Evolutionary conservation across 2,113 vertebrate species (phyloP), one percentile per base, ranked within the genome.

Genomic region (Lepus americanus): DNA sequence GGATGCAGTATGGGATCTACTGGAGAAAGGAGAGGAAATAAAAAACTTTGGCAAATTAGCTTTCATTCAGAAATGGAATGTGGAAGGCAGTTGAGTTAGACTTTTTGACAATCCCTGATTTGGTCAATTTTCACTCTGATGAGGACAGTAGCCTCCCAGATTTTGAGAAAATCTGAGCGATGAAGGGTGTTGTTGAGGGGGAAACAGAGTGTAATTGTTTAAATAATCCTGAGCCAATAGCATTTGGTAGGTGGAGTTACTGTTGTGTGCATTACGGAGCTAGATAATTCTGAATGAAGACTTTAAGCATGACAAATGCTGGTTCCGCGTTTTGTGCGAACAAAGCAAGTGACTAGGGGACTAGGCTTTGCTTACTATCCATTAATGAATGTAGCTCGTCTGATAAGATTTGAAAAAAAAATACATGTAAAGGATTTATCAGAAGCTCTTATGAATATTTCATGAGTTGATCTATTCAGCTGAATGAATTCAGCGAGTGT

Each of bases 401-500:
- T 36, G 78, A 69, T 96, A 87, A 64, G 83, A 94, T 86, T 70
- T n/a, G 25, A 39, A 70, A 94, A 92, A 92, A 94, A 53, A 36
- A n/a, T 69, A 23, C 95, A 83, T 95, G 95, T 97, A 92, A 96
- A 98, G 98, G 98, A 97, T 97, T 97, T 98, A 97, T 97, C 73
- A 64, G 96, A 96, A 96, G 59, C 84, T 25, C 85, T 44, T 86
- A 97, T 98, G 98, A 98, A 98, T 98, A 98, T 98, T 98, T 98
- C 98, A 98, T 98, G 97, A 98, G 98, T 97, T 96, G 98, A 95
- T 97, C 97, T 82, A 97, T 97, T 93, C 97, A 96, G 97, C 98
- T 98, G 98, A 98, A 98, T 99, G 98, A 98, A 98, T 98, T 97
- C 97, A 95, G 97, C 87, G 97, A 96, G 96, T 97, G 97, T 97